phyloP scores from a whole-genome alignment of 2,797 vertebrate species.

The Glyptemys insculpta region DNA sequence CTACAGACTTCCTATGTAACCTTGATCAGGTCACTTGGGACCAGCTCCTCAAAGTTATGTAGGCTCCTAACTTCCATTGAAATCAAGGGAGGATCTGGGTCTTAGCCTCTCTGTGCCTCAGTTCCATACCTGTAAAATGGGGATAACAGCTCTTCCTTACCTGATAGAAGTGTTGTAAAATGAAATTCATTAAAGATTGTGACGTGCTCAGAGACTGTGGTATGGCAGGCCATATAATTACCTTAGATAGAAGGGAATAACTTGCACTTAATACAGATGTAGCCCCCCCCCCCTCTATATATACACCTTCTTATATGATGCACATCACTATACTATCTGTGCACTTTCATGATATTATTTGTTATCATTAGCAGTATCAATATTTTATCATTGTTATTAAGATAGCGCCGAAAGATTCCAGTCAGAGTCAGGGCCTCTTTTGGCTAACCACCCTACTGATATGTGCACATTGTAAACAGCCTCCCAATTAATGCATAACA shows the following conservation, averaged over 20 bases:
- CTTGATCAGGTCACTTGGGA: neutral
- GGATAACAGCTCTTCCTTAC: neutral
- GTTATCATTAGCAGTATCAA: neutral
- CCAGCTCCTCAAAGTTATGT: neutral
- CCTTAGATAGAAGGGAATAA: neutral
- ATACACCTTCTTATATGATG: neutral
- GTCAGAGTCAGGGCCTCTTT: neutral
- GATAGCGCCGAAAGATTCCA: neutral
- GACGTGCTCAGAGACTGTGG: neutral
- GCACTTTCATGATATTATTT: neutral
- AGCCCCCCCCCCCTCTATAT: neutral
- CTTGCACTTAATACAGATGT: neutral
- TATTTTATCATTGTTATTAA: neutral
- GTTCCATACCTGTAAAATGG: neutral
- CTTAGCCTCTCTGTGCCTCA: neutral
- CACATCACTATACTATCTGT: neutral
- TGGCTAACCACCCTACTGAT: neutral
- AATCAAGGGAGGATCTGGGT: neutral
- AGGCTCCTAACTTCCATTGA: neutral
- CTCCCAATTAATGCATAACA: neutral
- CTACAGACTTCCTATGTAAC: neutral
- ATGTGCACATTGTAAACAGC: neutral
- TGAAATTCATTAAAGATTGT: neutral
- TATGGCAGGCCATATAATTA: neutral
- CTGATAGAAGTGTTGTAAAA: neutral